phyloP scores from a whole-genome alignment of 2,888 invertebrate species.

The Tiliacea citrago region DNA sequence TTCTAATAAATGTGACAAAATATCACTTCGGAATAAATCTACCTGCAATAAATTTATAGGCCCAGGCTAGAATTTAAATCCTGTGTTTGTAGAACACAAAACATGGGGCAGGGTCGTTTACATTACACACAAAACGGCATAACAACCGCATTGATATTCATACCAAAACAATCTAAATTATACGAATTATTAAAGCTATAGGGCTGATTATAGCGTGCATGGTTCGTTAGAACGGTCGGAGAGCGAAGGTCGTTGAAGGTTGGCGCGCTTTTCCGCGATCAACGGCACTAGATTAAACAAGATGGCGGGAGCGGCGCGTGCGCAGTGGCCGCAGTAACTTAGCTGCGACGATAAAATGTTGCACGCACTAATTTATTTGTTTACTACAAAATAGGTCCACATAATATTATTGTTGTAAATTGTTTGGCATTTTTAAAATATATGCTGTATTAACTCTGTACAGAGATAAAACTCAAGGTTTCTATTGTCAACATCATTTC shows the following conservation, averaged over 20 bases:
- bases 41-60: slow-evolving; percentile 83
- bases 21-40: slow-evolving; percentile 82
- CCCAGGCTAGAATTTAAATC: slow-evolving; percentile 83
- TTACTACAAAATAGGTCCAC: slow-evolving; percentile 17
- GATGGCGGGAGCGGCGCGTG: slow-evolving; percentile 90
- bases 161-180: slow-evolving; percentile 60
- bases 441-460: neutral
- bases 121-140: slow-evolving; percentile 59
- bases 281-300: slow-evolving; percentile 90
- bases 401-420: slow-evolving; percentile 32
- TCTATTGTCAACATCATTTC: neutral
- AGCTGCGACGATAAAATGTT: slow-evolving; percentile 80
- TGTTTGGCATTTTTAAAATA: slow-evolving; percentile 40
- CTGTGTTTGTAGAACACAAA: slow-evolving; percentile 81
- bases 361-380: slow-evolving; percentile 69
- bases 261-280: slow-evolving; percentile 91
- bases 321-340: slow-evolving; percentile 84
- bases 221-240: slow-evolving; percentile 83
- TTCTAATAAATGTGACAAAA: slow-evolving; percentile 83
- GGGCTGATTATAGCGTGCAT: slow-evolving; percentile 70
- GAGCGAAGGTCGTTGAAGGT: slow-evolving; percentile 91
- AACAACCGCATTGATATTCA: slow-evolving; percentile 54
- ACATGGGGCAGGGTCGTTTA: slow-evolving; percentile 77
- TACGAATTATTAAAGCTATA: slow-evolving; percentile 53
- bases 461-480: neutral